phyloP scores from a whole-genome alignment of 2,888 invertebrate species.

The Euclidia mi region DNA sequence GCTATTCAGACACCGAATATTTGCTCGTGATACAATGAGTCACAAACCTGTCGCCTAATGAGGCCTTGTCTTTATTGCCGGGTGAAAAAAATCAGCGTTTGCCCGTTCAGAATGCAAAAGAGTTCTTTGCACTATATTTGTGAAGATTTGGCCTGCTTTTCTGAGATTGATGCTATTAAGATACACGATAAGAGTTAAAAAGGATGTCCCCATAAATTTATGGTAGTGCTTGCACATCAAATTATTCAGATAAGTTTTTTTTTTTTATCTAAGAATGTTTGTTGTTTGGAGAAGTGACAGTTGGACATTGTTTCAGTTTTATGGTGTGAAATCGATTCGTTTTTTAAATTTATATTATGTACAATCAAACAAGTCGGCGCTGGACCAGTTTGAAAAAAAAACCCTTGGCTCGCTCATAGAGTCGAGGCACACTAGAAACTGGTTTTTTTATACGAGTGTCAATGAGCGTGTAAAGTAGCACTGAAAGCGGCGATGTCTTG shows the following conservation, averaged over 20 bases:
- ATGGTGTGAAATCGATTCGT: background rate
- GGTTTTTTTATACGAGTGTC: too few relatives aligned
- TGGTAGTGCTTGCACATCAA: slow-evolving; percentile 37
- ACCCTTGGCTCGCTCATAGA: too few relatives aligned
- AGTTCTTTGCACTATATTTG: slow-evolving; percentile 47
- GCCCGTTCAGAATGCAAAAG: slow-evolving; percentile 29
- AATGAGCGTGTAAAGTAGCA: too few relatives aligned
- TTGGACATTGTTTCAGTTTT: too few relatives aligned
- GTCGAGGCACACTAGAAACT: too few relatives aligned
- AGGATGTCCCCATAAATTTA: slow-evolving; percentile 31
- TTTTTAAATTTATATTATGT: too few relatives aligned
- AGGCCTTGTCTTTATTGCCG: slow-evolving; percentile 24
- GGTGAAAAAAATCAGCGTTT: slow-evolving; percentile 55
- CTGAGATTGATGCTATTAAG: slow-evolving; percentile 43
- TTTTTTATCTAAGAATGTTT: too few relatives aligned
- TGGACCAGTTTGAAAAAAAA: too few relatives aligned
- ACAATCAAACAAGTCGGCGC: too few relatives aligned
- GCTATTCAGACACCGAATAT: slow-evolving; percentile 1
- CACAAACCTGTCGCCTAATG: slow-evolving; percentile 3
- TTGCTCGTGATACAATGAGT: slow-evolving; percentile 18
- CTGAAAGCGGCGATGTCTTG: too few relatives aligned
- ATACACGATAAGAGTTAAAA: slow-evolving; percentile 41
- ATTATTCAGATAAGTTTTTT: slow-evolving; percentile 23
- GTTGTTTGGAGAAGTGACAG: too few relatives aligned
- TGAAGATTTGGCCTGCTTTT: slow-evolving; percentile 41